phyloP scores from a whole-genome alignment of 2,797 vertebrate genomes.

The Epinephelus awoara region DNA sequence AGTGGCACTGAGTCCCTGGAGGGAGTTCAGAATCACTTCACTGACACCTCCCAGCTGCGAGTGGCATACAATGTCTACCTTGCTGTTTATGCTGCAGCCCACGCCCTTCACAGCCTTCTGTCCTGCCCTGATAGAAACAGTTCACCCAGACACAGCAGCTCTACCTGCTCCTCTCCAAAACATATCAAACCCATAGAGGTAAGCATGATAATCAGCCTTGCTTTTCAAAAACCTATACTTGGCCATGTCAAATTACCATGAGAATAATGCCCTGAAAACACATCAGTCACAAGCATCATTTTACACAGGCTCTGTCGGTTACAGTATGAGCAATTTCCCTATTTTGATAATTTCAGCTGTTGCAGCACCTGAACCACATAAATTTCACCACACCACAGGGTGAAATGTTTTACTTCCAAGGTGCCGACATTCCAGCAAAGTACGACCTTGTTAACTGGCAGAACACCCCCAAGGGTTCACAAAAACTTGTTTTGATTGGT shows the following conservation, averaged over 20 bases:
- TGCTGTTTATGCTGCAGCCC: conserved; percentile 83
- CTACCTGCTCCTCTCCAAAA: conserved; percentile 64
- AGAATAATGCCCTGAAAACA: too few relatives aligned
- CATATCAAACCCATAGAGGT: conserved; percentile 76
- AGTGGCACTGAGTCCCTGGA: conserved; percentile 77
- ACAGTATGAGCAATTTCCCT: too few relatives aligned
- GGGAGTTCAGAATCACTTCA: conserved; percentile 66
- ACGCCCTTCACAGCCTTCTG: conserved; percentile 81
- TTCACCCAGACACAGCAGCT: conserved; percentile 31
- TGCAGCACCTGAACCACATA: conserved; percentile 75
- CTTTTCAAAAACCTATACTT: too few relatives aligned
- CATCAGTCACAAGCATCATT: too few relatives aligned
- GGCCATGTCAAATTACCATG: too few relatives aligned
- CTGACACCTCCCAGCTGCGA: conserved; percentile 78
- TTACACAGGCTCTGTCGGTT: too few relatives aligned
- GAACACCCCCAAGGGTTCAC: conserved; percentile 56
- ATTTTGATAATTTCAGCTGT: conserved; percentile 62
- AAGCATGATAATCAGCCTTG: not conserved
- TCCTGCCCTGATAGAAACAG: conserved; percentile 60
- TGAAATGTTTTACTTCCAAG: conserved; percentile 81
- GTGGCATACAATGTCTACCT: conserved; percentile 83
- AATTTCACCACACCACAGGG: conserved; percentile 82
- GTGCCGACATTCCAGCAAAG: conserved; percentile 76
- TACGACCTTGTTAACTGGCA: conserved; percentile 88
- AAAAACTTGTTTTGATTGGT: conserved; percentile 75